These are phyloP conservation scores for Drosophila subquinaria DNA, from an alignment of 2,888 invertebrate species.

Conservation along the genomic window DNA sequence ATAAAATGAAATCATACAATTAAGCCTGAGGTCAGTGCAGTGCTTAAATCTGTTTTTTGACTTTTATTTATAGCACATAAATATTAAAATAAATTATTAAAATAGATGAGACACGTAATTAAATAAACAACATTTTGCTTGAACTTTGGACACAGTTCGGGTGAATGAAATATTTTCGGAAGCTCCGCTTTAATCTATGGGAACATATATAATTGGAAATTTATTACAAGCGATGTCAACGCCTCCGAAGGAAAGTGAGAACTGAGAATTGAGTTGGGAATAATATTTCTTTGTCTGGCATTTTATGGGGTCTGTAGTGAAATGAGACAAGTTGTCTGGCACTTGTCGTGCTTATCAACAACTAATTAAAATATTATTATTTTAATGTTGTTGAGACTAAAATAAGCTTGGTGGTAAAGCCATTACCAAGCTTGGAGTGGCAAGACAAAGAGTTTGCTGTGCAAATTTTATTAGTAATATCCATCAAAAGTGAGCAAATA, in stretches of 20 bases:
- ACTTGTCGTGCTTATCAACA: slow-evolving; percentile 44
- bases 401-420: not conserved
- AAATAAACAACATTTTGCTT: slow-evolving; percentile 11
- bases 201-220: slow-evolving; percentile 71
- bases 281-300: slow-evolving; percentile 4
- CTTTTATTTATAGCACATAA: not conserved
- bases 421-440: slow-evolving; percentile 1
- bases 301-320: slow-evolving; percentile 61
- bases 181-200: slow-evolving; percentile 11
- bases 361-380: slow-evolving; percentile 46
- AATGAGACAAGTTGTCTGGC: slow-evolving; percentile 46
- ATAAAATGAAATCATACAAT: not conserved
- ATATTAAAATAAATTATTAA: slow-evolving; percentile 7
- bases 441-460: slow-evolving; percentile 7
- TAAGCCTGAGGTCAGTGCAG: not conserved
- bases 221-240: slow-evolving; percentile 73
- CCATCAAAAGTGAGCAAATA: slow-evolving; percentile 29
- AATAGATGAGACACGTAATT: slow-evolving; percentile 10
- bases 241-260: slow-evolving; percentile 34
- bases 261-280: slow-evolving; percentile 1
- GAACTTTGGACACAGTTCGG: slow-evolving; percentile 23
- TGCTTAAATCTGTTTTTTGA: not conserved
- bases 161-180: slow-evolving; percentile 55
- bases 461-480: slow-evolving; percentile 34
- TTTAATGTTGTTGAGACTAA: slow-evolving; percentile 1